Percentiles rank a stretch among this genome's conserved stretches.
phyloP scores from a whole-genome alignment of 2,797 vertebrate species.

The Vireo griseus region DNA sequence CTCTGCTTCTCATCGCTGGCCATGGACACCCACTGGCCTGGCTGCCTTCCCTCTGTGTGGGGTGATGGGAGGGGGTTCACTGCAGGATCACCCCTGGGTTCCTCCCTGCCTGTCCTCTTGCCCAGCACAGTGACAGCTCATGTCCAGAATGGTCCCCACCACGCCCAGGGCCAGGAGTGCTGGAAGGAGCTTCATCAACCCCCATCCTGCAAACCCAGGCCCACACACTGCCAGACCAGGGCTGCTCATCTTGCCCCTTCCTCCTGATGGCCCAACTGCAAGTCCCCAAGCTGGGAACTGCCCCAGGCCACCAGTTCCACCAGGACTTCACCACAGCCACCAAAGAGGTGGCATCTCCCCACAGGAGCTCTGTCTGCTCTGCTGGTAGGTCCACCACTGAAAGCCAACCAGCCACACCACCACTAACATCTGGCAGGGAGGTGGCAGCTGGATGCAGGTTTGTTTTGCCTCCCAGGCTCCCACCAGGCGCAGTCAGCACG shows the following conservation, averaged over 20 bases:
- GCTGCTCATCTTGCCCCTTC: neutral
- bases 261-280: neutral
- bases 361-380: neutral
- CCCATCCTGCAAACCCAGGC: neutral
- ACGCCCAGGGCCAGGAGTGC: rapidly evolving
- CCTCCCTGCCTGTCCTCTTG: neutral
- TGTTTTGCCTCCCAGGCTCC: slow-evolving; percentile 15
- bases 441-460: neutral
- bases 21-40: neutral
- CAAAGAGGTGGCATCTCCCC: neutral
- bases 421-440: neutral
- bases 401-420: neutral
- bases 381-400: rapidly evolving
- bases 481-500: neutral
- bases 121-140: neutral
- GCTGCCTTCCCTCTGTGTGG: neutral
- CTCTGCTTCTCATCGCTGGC: rapidly evolving
- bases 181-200: neutral
- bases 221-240: rapidly evolving
- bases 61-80: neutral
- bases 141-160: rapidly evolving
- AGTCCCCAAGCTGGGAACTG: neutral
- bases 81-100: rapidly evolving
- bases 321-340: neutral
- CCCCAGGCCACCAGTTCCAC: neutral